A percentile compares a stretch with the other conserved stretches of the same genome.
phyloP scores from a whole-genome alignment of 2,888 invertebrate genomes.

The Apoderus coryli region DNA sequence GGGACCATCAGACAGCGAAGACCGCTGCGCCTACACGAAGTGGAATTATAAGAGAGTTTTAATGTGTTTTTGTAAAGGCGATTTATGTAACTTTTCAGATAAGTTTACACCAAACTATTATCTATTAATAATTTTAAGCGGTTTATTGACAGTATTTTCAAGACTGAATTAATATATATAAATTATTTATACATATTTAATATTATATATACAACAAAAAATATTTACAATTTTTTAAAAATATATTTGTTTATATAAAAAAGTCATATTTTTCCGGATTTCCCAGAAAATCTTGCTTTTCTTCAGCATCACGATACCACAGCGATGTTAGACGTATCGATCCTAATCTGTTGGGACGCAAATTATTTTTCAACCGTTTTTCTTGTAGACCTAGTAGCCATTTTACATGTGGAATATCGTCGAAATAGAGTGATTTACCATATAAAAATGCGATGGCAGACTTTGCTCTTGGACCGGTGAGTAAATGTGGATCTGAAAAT shows the following conservation, averaged over 20 bases:
- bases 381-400: constrained; percentile 46
- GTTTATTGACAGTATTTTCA: constrained; percentile 9
- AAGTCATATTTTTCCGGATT: background rate
- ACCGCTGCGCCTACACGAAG: constrained; percentile 75
- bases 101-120: constrained; percentile 15
- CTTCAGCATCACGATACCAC: constrained; percentile 31
- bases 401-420: constrained; percentile 48
- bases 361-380: constrained; percentile 40
- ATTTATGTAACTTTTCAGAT: constrained; percentile 55
- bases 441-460: constrained; percentile 39
- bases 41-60: constrained; percentile 71
- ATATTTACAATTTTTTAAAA: too few relatives aligned
- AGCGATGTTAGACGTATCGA: constrained; percentile 48
- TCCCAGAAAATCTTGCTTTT: constrained; percentile 5
- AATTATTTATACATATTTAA: constrained; percentile 10
- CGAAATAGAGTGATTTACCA: constrained; percentile 43
- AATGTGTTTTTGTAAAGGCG: constrained; percentile 85
- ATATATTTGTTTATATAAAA: background rate
- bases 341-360: constrained; percentile 43
- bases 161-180: constrained; percentile 4
- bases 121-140: constrained; percentile 10
- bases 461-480: constrained; percentile 43
- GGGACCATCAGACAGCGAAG: constrained; percentile 77
- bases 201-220: too few relatives aligned
- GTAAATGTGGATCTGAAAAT: constrained; percentile 43